phyloP scores from a whole-genome alignment of 92 coral and sea anemone genomes.

The Parazoanthus darwini region DNA sequence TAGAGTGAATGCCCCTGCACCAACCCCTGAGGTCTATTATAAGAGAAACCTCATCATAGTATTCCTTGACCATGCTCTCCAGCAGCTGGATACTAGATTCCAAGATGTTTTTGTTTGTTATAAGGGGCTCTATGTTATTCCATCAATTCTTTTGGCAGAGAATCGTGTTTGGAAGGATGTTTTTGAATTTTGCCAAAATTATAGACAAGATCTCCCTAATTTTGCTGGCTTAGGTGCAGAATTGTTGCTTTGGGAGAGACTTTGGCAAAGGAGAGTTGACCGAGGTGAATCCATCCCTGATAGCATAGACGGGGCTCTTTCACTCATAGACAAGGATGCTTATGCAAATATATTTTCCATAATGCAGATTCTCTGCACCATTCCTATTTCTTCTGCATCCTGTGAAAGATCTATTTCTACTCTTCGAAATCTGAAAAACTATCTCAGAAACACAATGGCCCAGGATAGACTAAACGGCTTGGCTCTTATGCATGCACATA shows the following conservation, averaged over 20 bases:
- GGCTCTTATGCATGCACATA: constrained; percentile 66
- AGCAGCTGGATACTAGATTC: constrained; percentile 49
- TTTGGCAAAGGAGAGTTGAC: constrained; percentile 47
- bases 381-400: constrained; percentile 65
- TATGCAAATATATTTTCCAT: constrained; percentile 61
- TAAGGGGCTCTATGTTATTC: constrained; percentile 54
- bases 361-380: constrained; percentile 59
- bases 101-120: constrained; percentile 51
- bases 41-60: constrained; percentile 41
- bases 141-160: constrained; percentile 49
- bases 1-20: constrained; percentile 45
- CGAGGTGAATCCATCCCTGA: constrained; percentile 60
- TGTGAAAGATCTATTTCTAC: constrained; percentile 69
- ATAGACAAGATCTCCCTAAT: constrained; percentile 60
- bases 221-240: constrained; percentile 61
- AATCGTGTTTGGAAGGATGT: constrained; percentile 61
- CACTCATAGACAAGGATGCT: constrained; percentile 57
- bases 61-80: constrained; percentile 47
- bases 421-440: constrained; percentile 60
- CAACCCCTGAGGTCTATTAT: constrained; percentile 37
- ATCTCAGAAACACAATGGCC: constrained; percentile 64
- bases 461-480: constrained; percentile 67
- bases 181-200: constrained; percentile 60
- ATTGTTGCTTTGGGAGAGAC: constrained; percentile 60
- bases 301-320: constrained; percentile 56